phyloP scores from a whole-genome alignment of 2,888 invertebrate genomes.

The Eupithecia tripunctaria region DNA sequence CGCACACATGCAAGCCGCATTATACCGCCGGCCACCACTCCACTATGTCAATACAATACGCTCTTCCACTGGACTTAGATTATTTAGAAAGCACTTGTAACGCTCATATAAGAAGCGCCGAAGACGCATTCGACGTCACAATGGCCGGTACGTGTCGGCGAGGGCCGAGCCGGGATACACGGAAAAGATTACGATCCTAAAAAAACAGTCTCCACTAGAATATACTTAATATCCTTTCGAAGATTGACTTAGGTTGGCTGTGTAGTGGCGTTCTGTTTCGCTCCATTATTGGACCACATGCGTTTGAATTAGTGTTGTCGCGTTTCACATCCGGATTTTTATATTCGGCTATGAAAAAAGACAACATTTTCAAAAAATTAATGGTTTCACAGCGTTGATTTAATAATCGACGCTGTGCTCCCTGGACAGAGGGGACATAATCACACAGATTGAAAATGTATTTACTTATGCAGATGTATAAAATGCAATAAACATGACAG shows the following conservation, averaged over 20 bases:
- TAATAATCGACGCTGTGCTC: neutral
- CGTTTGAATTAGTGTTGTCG: conserved; percentile 26
- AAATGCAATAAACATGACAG: conserved; percentile 78
- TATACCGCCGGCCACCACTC: conserved; percentile 85
- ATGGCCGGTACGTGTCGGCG: conserved; percentile 82
- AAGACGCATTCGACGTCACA: conserved; percentile 83
- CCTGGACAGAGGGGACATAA: conserved; percentile 8
- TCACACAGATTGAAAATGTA: conserved; percentile 53
- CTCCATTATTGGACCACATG: conserved; percentile 40
- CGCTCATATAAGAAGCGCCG: conserved; percentile 84
- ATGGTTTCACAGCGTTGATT: neutral
- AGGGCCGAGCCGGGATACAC: conserved; percentile 76
- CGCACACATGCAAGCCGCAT: conserved; percentile 71
- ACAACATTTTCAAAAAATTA: neutral
- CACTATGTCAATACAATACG: conserved; percentile 85
- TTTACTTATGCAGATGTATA: conserved; percentile 60
- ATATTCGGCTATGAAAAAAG: neutral
- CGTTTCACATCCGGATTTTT: conserved; percentile 7
- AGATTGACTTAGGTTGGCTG: conserved; percentile 68
- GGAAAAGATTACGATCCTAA: conserved; percentile 83
- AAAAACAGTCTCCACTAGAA: conserved; percentile 80
- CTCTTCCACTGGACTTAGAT: conserved; percentile 85
- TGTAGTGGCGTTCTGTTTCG: conserved; percentile 57
- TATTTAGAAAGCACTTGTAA: conserved; percentile 86
- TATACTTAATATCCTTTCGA: conserved; percentile 75